Conservation (phyloP, 2,888 invertebrate species). For the Chromoteleia sp. region DNA sequence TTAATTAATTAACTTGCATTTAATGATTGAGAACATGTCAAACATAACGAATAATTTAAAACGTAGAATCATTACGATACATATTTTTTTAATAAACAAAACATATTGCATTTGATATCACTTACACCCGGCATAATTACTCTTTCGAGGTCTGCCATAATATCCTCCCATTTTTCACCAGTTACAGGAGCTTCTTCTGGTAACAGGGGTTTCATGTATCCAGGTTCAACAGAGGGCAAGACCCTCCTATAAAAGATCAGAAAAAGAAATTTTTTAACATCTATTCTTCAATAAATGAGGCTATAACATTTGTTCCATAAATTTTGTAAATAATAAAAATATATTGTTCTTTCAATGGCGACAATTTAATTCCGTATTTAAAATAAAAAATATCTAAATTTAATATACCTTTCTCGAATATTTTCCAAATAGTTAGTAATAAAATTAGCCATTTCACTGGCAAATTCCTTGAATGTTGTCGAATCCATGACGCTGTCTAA, state of each 20-base stretch:
- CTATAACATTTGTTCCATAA: not conserved
- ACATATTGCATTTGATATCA: conserved; percentile 55
- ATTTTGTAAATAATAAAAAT: not conserved
- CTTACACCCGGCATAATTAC: conserved; percentile 96
- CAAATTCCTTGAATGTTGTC: conserved; percentile 93
- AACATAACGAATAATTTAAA: too few species aligned
- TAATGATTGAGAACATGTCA: too few species aligned
- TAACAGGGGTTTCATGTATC: conserved; percentile 92
- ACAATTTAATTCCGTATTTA: not conserved
- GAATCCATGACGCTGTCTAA: conserved; percentile 88
- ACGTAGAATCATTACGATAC: too few species aligned
- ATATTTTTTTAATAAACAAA: not conserved
- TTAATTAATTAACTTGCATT: too few species aligned
- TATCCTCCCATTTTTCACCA: conserved; percentile 93
- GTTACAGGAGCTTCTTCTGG: conserved; percentile 93
- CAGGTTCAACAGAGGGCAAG: conserved; percentile 94
- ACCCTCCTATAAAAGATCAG: conserved; percentile 88
- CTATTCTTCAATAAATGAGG: not conserved
- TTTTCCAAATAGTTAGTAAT: conserved; percentile 97
- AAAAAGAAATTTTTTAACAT: not conserved
- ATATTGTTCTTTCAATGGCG: too few species aligned
- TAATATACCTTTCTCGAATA: conserved; percentile 92
- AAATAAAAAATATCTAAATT: not conserved
- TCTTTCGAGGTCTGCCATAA: conserved; percentile 94
- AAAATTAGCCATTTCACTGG: conserved; percentile 97